Conservation (phyloP, 2,113 vertebrate genomes). For the Bungarus multicinctus region DNA sequence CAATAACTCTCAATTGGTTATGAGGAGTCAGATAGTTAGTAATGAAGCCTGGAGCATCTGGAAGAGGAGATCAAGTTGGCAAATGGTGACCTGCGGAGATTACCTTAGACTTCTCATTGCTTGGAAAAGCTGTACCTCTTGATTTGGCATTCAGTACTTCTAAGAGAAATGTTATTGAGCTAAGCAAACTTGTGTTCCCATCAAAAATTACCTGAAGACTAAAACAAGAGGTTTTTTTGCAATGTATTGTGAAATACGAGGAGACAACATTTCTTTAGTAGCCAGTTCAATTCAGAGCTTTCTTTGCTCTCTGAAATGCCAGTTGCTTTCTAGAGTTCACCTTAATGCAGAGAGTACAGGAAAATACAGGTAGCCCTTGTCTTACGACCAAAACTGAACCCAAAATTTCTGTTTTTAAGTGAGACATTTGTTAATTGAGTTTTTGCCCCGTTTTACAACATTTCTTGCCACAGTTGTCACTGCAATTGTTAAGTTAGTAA, state of each 20-base stretch:
- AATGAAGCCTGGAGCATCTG: background rate
- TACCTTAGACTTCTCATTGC: background rate
- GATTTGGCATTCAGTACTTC: background rate
- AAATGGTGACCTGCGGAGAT: background rate
- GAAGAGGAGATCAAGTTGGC: background rate
- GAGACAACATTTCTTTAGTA: background rate
- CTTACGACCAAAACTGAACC: no score
- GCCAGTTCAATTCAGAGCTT: background rate
- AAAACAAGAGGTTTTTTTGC: background rate
- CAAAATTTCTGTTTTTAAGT: no score
- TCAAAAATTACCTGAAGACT: background rate
- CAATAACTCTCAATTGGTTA: background rate
- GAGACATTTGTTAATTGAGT: no score
- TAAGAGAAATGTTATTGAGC: background rate
- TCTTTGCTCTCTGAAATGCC: background rate
- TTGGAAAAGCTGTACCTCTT: background rate
- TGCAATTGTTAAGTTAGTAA: no score
- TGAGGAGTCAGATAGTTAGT: background rate
- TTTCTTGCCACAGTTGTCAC: no score
- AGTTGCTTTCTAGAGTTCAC: background rate
- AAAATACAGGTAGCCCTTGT: background rate
- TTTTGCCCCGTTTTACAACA: no score
- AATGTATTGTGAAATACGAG: background rate
- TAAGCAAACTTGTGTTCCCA: background rate
- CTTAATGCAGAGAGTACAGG: background rate